These are phyloP conservation scores for Chaetorhynchus papuensis DNA, from an alignment of 2,113 vertebrate genomes.

Conservation along the genomic window DNA sequence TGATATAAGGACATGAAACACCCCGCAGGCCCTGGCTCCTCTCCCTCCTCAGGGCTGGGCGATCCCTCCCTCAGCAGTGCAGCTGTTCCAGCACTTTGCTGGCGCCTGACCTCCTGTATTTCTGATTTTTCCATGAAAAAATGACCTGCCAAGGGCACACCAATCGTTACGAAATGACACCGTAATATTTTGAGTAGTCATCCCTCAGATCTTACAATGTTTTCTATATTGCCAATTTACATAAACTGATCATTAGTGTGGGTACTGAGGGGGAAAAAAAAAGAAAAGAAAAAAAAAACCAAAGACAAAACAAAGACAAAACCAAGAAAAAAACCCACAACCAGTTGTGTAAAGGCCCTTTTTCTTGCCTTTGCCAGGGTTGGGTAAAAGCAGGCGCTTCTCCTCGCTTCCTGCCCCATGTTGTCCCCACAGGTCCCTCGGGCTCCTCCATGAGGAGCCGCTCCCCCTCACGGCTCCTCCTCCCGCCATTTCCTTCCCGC, in stretches of 20 bases:
- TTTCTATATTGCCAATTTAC: not conserved
- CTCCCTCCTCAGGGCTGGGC: not conserved
- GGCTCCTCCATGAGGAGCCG: not conserved
- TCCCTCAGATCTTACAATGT: not conserved
- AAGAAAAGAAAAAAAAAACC: too few relatives aligned
- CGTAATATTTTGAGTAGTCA: not conserved
- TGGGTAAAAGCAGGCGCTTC: accelerated
- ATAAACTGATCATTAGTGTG: not conserved
- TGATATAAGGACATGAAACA: not conserved
- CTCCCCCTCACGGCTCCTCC: not conserved
- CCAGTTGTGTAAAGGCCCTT: accelerated
- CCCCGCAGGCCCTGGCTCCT: not conserved
- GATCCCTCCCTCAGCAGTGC: not conserved
- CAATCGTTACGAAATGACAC: not conserved
- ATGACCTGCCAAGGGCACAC: not conserved
- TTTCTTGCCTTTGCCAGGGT: not conserved
- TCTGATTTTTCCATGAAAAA: not conserved
- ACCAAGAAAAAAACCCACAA: too few relatives aligned
- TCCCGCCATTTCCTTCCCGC: not conserved
- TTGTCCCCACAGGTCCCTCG: not conserved
- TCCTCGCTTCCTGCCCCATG: not conserved
- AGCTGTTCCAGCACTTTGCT: not conserved
- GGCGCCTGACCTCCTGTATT: not conserved
- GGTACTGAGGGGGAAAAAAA: accelerated
- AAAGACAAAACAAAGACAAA: accelerated